A percentile compares a stretch with the other conserved stretches of the same genome.
Evolutionary conservation across 2,797 vertebrate species (phyloP).

Genomic region (Oophaga sylvatica): DNA sequence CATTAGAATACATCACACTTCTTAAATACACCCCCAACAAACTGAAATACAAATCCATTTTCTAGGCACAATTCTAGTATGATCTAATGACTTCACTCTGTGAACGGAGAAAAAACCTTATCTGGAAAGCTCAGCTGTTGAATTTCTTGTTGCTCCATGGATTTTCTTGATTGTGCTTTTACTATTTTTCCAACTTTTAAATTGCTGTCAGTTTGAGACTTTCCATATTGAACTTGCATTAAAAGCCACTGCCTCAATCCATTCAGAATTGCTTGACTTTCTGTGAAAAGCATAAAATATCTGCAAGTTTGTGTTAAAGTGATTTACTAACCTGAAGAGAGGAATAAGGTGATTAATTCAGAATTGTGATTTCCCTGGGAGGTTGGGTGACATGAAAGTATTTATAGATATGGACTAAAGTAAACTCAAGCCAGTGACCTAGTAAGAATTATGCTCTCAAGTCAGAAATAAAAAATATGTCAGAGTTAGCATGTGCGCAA

Average conservation of each 20-base stretch:
- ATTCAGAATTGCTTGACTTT: slow-evolving; percentile 16
- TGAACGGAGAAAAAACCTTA: neutral
- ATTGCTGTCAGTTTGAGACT: neutral
- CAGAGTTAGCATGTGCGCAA: too few relatives aligned
- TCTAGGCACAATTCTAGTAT: neutral
- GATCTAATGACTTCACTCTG: neutral
- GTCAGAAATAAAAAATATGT: neutral
- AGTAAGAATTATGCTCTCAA: neutral
- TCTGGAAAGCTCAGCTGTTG: slow-evolving; percentile 15
- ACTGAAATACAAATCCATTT: neutral
- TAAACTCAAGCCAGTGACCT: neutral
- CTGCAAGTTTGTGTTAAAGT: neutral
- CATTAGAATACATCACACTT: neutral
- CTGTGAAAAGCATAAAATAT: neutral
- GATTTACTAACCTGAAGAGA: neutral
- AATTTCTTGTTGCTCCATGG: neutral
- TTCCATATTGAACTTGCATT: neutral
- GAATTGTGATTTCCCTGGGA: neutral
- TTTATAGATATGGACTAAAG: neutral
- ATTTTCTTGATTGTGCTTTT: neutral
- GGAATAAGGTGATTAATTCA: neutral
- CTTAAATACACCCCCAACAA: neutral
- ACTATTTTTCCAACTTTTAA: neutral
- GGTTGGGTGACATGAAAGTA: neutral
- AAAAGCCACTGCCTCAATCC: neutral